Evolutionary conservation across 2,888 invertebrate genomes (phyloP).

Genomic region (Nemurella pictetii): DNA sequence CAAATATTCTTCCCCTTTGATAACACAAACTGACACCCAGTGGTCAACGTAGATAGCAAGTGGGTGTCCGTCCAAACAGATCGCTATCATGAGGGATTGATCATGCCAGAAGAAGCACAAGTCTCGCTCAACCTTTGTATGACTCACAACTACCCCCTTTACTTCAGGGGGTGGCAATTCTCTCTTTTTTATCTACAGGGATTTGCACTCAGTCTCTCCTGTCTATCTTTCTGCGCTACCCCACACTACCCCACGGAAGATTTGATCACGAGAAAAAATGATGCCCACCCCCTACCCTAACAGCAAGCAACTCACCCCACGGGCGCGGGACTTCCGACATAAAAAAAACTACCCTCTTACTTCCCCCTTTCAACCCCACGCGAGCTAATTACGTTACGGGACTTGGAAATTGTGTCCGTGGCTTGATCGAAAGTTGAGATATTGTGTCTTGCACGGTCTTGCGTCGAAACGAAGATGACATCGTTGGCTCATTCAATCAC

Average conservation of each 20-base stretch:
- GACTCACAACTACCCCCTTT: constrained; percentile 38
- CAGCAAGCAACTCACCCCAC: constrained; percentile 37
- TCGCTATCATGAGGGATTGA: background rate
- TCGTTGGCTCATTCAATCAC: too few species aligned
- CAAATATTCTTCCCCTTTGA: background rate
- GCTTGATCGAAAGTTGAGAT: constrained; percentile 16
- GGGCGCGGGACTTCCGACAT: constrained; percentile 36
- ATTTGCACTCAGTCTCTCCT: constrained; percentile 39
- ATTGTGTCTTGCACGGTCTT: constrained; percentile 7
- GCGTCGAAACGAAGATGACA: too few species aligned
- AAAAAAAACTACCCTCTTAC: constrained; percentile 38
- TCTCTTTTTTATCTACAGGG: constrained; percentile 42
- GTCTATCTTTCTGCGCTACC: constrained; percentile 40
- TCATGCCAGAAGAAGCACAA: background rate
- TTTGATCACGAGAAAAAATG: constrained; percentile 45
- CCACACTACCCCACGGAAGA: constrained; percentile 46
- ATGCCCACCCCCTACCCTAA: constrained; percentile 30
- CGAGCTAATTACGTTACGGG: constrained; percentile 71
- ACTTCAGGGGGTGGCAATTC: constrained; percentile 31
- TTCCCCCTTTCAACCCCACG: constrained; percentile 58
- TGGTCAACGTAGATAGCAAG: background rate
- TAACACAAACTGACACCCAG: too few species aligned
- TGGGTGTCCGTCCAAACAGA: background rate
- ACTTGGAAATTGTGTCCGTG: constrained; percentile 35
- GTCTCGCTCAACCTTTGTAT: constrained; percentile 26